Base-by-base conservation (phyloP, 2,888 invertebrate genomes). In the Ophion slaviceki region DNA sequence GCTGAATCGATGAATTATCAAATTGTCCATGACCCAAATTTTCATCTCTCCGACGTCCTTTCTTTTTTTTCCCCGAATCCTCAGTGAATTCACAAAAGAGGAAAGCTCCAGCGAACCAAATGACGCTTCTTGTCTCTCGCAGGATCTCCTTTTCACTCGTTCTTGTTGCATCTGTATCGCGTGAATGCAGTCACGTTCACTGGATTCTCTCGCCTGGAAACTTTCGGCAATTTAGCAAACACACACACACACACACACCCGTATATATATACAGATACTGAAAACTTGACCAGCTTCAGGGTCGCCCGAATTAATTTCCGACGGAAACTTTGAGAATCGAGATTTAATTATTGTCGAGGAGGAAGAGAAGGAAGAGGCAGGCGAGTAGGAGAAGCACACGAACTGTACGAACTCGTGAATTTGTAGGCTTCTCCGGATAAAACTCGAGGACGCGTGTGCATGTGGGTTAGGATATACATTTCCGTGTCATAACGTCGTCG, bases 221-320 rank as follows among this genome's bases (percentile, higher is more conserved):
- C 32, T 47, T 70, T 20, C 36, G 7, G 32, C 36, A 45, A 53
- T 45, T 5, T n/a, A 5, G 1, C 32, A 24, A 61, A 66, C 20
- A 28, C 17, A 47, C 24, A 66, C 40, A 14, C 0, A 0, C 14
- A 28, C 17, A 47, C 24, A 66, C 40, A 14, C 0, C 0, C 14
- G 1, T 40, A 4, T 32, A 57, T 28, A 72, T 53, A 14, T 20
- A 47, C 14, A 10, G 36, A 24, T 24, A 36, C 20, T 20, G 32
- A 64, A 76, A 77, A 76, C 57, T 70, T 72, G 70, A 70, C 70
- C 59, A 11, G 32, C 71, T 72, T 75, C 70, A 70, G 70, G 64
- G 57, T 74, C 64, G 72, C 76, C 61, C 28, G 74, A 75, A 85
- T 85, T 82, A 85, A 85, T 82, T 82, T 66, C 57, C 76, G 59